phyloP scores from a whole-genome alignment of 2,797 vertebrate genomes.

The Phoxinus dragarum region DNA sequence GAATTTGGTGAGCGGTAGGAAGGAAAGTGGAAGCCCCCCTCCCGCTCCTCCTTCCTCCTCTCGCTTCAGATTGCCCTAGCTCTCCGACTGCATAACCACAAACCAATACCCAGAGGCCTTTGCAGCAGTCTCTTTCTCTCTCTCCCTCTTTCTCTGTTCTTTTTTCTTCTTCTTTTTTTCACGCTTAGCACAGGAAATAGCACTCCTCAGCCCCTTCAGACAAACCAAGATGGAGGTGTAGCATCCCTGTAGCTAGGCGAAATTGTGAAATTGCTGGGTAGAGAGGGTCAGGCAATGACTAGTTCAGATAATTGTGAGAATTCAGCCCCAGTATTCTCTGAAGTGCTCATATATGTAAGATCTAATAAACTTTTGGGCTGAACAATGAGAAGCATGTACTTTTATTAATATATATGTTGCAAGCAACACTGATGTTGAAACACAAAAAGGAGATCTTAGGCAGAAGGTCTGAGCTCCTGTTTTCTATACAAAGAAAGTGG shows the following conservation, averaged over 20 bases:
- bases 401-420: neutral
- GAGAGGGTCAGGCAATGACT: slow-evolving; percentile 29
- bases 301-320: slow-evolving; percentile 20
- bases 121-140: slow-evolving; percentile 68
- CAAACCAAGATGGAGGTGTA: slow-evolving; percentile 52
- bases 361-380: neutral
- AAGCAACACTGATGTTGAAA: neutral
- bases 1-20: slow-evolving; percentile 70
- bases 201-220: slow-evolving; percentile 53
- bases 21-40: slow-evolving; percentile 81
- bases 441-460: neutral
- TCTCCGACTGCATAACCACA: slow-evolving; percentile 70
- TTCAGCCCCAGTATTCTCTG: neutral
- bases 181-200: slow-evolving; percentile 61
- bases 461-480: neutral
- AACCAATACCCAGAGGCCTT: slow-evolving; percentile 77
- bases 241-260: slow-evolving; percentile 39
- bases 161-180: slow-evolving; percentile 46
- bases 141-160: slow-evolving; percentile 36
- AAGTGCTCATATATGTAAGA: too few relatives aligned
- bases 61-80: slow-evolving; percentile 73
- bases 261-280: neutral
- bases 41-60: slow-evolving; percentile 77
- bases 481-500: neutral
- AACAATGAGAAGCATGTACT: neutral